phyloP scores from a whole-genome alignment of 2,888 invertebrate species.

The Clostera curtula region DNA sequence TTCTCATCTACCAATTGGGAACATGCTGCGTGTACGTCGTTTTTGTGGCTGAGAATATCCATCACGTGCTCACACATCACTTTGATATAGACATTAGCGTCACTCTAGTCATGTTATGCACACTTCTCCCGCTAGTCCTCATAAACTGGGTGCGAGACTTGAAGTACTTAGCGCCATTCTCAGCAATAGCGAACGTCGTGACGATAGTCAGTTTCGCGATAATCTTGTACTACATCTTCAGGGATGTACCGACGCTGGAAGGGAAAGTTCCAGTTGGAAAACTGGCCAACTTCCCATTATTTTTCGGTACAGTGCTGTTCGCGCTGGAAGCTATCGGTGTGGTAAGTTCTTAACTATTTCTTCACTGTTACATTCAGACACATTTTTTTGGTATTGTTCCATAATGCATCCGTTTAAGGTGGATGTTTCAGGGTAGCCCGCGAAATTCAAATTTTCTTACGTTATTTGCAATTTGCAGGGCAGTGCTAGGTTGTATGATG shows the following conservation, averaged over 20 bases:
- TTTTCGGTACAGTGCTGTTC: conserved; percentile 96
- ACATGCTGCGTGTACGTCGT: conserved; percentile 97
- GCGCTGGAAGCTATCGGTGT: conserved; percentile 96
- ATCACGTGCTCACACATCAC: conserved; percentile 76
- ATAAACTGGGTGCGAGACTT: conserved; percentile 90
- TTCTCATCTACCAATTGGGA: conserved; percentile 93
- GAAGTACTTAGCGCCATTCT: conserved; percentile 91
- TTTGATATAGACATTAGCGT: conserved; percentile 66
- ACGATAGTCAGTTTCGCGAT: conserved; percentile 89
- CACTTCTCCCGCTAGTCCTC: conserved; percentile 83
- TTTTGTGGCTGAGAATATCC: conserved; percentile 92
- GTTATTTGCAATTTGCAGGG: too few relatives aligned
- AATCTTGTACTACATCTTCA: conserved; percentile 89
- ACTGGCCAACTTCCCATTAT: conserved; percentile 85
- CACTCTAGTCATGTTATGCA: conserved; percentile 80
- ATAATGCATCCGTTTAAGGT: too few relatives aligned
- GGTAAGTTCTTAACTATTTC: conserved; percentile 68
- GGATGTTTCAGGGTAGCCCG: too few relatives aligned
- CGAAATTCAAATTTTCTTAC: too few relatives aligned
- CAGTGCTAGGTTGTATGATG: too few relatives aligned
- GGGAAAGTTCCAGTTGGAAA: conserved; percentile 78
- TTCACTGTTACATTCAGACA: too few relatives aligned
- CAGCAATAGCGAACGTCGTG: conserved; percentile 89
- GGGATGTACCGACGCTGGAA: conserved; percentile 78
- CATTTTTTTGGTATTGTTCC: too few relatives aligned